Base-by-base conservation (phyloP, 53 echinoderm and acorn worm genomes). In the Henricia sp. region DNA sequence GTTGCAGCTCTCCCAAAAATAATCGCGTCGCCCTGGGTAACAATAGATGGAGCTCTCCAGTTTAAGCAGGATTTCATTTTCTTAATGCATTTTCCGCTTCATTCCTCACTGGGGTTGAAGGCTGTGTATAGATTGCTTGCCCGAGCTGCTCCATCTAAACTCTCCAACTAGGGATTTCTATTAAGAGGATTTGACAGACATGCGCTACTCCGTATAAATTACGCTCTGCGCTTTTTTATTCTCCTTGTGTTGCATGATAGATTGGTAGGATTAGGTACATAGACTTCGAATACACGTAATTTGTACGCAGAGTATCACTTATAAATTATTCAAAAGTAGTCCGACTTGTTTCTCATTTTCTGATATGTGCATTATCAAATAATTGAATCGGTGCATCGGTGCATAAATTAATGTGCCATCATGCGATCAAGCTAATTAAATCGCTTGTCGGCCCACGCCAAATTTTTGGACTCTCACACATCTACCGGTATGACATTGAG, bases 11-110 rank as follows among this genome's bases (percentile, higher is more conserved):
- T 68, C 39, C 37, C 41, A 41, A 35, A 76, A 76, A 59, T 76
- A 76, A 76, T 76, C 76, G 58, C 27, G 41, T 58, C 59, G 59
- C 76, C 60, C 76, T 4, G 76, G 59, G 76, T 58, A 76, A 76
- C 57, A 74, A 33, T 40, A 76, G 76, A 76, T 76, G 76, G 40
- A 59, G 58, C 76, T 76, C 55, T 76, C 76, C 41, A 76, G 57
- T 58, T 76, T 76, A 76, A 76, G 57, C 76, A 76, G 76, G 59
- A 58, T 58, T 76, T 59, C 76, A 76, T 76, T 76, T 74, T 76
- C 58, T 59, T 76, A 76, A 76, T 76, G 76, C 76, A 28, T 76
- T 76, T 76, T 76, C 59, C 59, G 39, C 58, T 58, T 76, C 59
- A 57, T 40, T 76, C 59, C 58, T 24, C 76, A 26, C 28, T 38